A percentile compares a stretch with the other conserved stretches of the same genome.
These are phyloP conservation scores for Calliopum simillimum DNA, from an alignment of 2,888 invertebrate genomes.

Conservation along the genomic window DNA sequence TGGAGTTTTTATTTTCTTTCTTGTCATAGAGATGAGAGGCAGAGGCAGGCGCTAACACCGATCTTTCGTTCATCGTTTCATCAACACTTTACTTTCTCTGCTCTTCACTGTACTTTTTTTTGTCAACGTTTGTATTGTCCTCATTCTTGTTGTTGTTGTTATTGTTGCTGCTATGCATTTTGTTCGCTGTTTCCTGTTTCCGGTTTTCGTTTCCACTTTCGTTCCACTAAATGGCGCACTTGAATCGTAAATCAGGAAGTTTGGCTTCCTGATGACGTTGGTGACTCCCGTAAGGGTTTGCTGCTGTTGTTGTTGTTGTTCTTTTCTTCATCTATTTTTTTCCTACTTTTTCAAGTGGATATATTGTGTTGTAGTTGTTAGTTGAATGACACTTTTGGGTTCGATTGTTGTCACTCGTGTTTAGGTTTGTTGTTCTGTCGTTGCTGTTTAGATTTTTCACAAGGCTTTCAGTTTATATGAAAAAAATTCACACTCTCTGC, in stretches of 20 bases:
- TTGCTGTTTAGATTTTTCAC: background rate
- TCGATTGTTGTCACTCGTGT: conserved; percentile 27
- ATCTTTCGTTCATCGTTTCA: background rate
- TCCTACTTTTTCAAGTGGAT: background rate
- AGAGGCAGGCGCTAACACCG: background rate
- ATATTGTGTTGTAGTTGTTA: conserved; percentile 11
- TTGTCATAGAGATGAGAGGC: too few species aligned
- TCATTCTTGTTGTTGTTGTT: conserved; percentile 1
- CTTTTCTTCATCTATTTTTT: background rate
- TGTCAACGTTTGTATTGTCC: conserved; percentile 11
- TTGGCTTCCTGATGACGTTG: background rate
- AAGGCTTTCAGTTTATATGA: background rate
- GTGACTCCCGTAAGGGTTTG: too few species aligned
- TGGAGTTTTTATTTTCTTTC: conserved; percentile 1
- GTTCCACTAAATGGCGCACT: conserved; percentile 28
- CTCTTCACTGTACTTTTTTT: conserved; percentile 2
- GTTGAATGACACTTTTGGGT: conserved; percentile 25
- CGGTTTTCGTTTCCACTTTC: conserved; percentile 30
- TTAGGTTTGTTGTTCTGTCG: background rate
- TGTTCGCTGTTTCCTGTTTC: conserved; percentile 30
- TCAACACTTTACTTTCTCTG: background rate
- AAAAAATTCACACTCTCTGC: too few species aligned
- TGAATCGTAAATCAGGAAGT: conserved; percentile 32
- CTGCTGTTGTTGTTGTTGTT: background rate
- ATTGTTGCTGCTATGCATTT: conserved; percentile 20